These are phyloP conservation scores for Cephalophus harveyi DNA, from an alignment of 2,113 vertebrate species.

Conservation along the genomic window DNA sequence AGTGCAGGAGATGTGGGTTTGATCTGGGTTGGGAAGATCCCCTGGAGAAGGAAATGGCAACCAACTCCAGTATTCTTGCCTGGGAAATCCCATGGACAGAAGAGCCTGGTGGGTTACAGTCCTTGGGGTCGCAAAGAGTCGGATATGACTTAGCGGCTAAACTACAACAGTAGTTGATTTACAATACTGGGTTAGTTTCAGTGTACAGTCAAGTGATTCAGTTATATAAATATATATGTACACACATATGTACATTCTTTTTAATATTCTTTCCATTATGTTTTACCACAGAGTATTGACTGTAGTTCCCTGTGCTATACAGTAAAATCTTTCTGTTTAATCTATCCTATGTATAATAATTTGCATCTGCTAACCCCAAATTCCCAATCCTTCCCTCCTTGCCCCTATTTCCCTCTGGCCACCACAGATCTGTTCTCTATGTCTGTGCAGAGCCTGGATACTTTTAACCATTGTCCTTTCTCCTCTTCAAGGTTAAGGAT, in stretches of 20 bases:
- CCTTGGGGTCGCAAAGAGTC: neutral
- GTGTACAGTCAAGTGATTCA: neutral
- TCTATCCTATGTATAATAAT: neutral
- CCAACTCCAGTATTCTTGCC: neutral
- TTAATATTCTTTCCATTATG: neutral
- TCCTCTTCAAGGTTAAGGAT: neutral
- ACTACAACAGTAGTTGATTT: neutral
- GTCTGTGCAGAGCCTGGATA: neutral
- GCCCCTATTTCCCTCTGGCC: neutral
- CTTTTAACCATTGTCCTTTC: neutral
- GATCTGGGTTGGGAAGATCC: neutral
- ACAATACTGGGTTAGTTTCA: neutral
- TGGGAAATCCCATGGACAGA: neutral
- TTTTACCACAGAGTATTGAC: neutral
- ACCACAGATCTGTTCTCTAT: neutral
- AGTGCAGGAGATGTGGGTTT: neutral
- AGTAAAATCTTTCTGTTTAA: neutral
- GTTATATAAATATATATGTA: neutral
- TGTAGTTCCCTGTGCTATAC: neutral
- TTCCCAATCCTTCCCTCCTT: neutral
- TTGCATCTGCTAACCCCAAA: neutral
- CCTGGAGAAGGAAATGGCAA: neutral
- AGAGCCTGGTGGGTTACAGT: neutral
- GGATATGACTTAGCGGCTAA: fast-evolving
- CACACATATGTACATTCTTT: neutral